Evolutionary conservation across 2,797 vertebrate genomes (phyloP).

Genomic region (Pangasius larnaudii): DNA sequence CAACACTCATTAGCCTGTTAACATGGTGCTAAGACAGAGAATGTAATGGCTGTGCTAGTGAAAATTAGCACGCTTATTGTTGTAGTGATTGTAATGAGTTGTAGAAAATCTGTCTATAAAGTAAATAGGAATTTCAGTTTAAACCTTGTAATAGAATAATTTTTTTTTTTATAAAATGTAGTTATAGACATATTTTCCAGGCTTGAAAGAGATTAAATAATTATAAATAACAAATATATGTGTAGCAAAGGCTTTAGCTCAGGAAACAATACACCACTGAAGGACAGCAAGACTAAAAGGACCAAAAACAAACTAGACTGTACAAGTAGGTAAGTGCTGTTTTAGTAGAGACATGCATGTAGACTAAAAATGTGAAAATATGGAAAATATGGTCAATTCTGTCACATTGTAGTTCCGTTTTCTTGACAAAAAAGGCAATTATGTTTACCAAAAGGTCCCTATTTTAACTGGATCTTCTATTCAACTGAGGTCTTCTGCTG

Average conservation of each 20-base stretch:
- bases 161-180: neutral
- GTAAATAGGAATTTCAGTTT: neutral
- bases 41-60: neutral
- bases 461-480: neutral
- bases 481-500: neutral
- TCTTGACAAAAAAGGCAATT: neutral
- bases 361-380: neutral
- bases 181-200: neutral
- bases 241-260: neutral
- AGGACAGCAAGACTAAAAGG: neutral
- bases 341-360: neutral
- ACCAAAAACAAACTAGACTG: neutral
- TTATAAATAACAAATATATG: neutral
- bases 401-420: neutral
- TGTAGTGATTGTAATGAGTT: no score
- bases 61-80: neutral
- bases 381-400: neutral
- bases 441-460: neutral
- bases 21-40: neutral
- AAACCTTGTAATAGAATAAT: neutral
- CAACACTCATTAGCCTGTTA: neutral
- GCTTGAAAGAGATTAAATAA: neutral
- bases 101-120: neutral
- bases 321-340: neutral
- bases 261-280: neutral